These are phyloP conservation scores for Chitala chitala DNA, from an alignment of 2,113 vertebrate species.

Conservation along the genomic window DNA sequence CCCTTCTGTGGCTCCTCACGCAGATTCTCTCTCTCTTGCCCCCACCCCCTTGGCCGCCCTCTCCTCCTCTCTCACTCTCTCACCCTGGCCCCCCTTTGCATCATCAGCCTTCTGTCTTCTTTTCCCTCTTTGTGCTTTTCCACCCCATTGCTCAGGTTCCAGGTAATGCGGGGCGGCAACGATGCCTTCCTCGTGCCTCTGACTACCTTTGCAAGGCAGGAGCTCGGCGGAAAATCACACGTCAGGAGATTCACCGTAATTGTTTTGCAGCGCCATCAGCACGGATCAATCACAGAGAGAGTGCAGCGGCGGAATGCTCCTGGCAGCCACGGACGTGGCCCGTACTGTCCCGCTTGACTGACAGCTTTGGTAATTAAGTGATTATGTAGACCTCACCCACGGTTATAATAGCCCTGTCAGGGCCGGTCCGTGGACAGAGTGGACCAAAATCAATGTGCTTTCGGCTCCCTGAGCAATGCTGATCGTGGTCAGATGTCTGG, in stretches of 20 bases:
- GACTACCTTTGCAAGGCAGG: slow-evolving; percentile 91
- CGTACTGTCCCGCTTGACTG: slow-evolving; percentile 80
- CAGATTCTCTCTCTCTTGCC: slow-evolving; percentile 39
- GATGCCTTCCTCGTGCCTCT: slow-evolving; percentile 74
- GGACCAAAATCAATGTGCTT: slow-evolving; percentile 45
- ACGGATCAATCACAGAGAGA: slow-evolving; percentile 86
- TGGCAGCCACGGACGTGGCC: slow-evolving; percentile 64
- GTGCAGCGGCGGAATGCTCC: slow-evolving; percentile 80
- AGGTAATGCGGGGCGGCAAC: slow-evolving; percentile 79
- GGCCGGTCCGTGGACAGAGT: slow-evolving; percentile 84
- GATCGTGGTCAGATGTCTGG: slow-evolving; percentile 17
- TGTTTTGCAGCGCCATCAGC: slow-evolving; percentile 95
- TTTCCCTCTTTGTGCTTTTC: slow-evolving; percentile 36
- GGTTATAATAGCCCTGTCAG: slow-evolving; percentile 95
- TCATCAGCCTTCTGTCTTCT: slow-evolving; percentile 24
- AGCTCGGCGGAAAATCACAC: slow-evolving; percentile 88
- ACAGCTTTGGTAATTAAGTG: slow-evolving; percentile 99
- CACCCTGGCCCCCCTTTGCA: slow-evolving; percentile 26
- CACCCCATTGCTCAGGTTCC: slow-evolving; percentile 64
- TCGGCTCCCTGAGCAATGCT: slow-evolving; percentile 21
- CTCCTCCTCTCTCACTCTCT: no score
- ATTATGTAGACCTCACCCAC: slow-evolving; percentile 88
- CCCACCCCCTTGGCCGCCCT: no score
- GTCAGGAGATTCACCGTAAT: slow-evolving; percentile 91
- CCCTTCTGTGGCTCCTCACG: slow-evolving; percentile 68